phyloP scores from a whole-genome alignment of 2,797 vertebrate genomes.

The Lates japonicus region DNA sequence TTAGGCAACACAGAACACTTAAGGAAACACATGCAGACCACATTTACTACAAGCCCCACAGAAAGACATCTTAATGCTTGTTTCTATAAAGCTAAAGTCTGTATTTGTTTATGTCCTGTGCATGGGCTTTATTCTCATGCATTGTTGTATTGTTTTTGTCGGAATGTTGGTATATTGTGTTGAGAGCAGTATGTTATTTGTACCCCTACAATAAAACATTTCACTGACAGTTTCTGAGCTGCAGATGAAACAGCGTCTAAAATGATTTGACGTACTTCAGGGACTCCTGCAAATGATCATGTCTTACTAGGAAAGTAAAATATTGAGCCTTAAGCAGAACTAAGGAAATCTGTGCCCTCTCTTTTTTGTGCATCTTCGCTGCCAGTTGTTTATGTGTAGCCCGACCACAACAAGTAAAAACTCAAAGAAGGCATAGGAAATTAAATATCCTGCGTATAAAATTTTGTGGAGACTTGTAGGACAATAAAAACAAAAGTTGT shows the following conservation, averaged over 20 bases:
- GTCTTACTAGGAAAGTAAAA: conserved; percentile 1
- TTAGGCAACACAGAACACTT: not conserved
- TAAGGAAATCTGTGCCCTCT: conserved; percentile 17
- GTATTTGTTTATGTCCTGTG: conserved; percentile 12
- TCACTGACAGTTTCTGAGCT: conserved; percentile 27
- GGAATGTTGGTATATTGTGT: conserved; percentile 6
- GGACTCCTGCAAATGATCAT: conserved; percentile 19
- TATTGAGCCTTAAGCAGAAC: conserved; percentile 18
- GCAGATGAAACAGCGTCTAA: conserved; percentile 28
- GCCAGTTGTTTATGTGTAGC: conserved; percentile 17
- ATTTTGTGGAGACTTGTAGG: not conserved
- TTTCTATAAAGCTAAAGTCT: not conserved
- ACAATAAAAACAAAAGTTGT: conserved; percentile 16
- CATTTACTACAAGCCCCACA: not conserved
- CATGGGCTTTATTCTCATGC: not conserved
- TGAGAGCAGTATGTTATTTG: conserved; percentile 9
- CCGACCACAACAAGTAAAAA: conserved; percentile 8
- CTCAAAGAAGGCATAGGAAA: conserved; percentile 1
- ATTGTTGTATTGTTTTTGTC: conserved; percentile 16
- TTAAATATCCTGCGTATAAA: conserved; percentile 4
- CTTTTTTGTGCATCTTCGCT: conserved; percentile 14
- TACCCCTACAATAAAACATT: conserved; percentile 18
- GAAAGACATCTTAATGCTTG: not conserved
- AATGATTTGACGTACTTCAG: conserved; percentile 24
- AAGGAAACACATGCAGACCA: not conserved